Evolutionary conservation across 2,797 vertebrate genomes (phyloP).

Genomic region (Hypotaenidia okinawae): DNA sequence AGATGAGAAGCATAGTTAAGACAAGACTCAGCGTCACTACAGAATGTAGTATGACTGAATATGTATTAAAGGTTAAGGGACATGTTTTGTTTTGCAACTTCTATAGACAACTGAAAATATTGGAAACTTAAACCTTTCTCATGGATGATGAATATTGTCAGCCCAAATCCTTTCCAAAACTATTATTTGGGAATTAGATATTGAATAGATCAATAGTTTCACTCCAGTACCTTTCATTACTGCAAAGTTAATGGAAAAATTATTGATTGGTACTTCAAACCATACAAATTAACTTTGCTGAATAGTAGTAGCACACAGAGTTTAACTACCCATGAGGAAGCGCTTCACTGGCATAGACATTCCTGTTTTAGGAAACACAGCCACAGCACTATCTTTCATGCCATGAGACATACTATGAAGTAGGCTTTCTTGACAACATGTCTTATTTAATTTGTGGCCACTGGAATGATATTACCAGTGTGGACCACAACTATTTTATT

Average conservation of each 20-base stretch:
- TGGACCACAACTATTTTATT: neutral
- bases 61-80: neutral
- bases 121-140: neutral
- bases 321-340: neutral
- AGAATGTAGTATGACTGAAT: neutral
- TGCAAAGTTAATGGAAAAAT: conserved; percentile 48
- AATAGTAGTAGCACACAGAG: neutral
- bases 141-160: neutral
- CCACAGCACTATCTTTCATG: neutral
- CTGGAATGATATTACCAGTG: neutral
- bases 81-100: neutral
- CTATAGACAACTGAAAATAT: neutral
- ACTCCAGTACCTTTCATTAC: conserved; percentile 22
- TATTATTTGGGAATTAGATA: conserved; percentile 31
- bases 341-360: neutral
- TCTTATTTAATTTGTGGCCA: neutral
- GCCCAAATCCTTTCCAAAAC: neutral
- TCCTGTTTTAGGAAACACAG: neutral
- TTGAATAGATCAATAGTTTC: conserved; percentile 9
- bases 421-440: neutral
- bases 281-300: neutral
- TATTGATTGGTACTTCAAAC: conserved; percentile 35
- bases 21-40: neutral
- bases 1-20: neutral
- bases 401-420: fast-evolving